These are phyloP conservation scores for Myripristis murdjan DNA, from an alignment of 2,797 vertebrate species.

Conservation along the genomic window DNA sequence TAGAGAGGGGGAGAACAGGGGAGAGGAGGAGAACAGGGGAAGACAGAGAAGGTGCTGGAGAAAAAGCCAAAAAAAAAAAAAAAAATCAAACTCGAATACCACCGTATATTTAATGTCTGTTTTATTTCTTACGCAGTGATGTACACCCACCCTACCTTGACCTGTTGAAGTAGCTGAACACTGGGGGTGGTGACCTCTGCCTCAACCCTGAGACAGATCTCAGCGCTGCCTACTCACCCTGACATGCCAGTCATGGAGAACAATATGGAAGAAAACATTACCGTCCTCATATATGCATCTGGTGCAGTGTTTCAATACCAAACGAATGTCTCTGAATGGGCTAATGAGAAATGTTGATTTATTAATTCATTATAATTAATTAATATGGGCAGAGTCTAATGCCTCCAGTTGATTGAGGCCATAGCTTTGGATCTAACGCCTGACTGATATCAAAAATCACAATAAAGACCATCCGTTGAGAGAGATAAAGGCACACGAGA, in stretches of 20 bases:
- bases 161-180: neutral
- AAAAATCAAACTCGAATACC: conserved; percentile 11
- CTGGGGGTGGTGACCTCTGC: conserved; percentile 3
- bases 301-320: neutral
- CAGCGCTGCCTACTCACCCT: neutral
- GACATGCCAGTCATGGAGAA: neutral
- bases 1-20: conserved; percentile 33
- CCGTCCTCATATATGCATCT: conserved; percentile 6
- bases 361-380: conserved; percentile 18
- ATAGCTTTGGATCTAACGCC: conserved; percentile 35
- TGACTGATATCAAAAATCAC: conserved; percentile 34
- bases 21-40: conserved; percentile 15
- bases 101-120: neutral
- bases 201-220: conserved; percentile 3
- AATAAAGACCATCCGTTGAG: conserved; percentile 53
- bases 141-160: conserved; percentile 14
- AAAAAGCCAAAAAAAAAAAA: conserved; percentile 45
- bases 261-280: conserved; percentile 11
- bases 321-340: conserved; percentile 11
- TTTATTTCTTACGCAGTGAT: neutral
- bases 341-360: conserved; percentile 4
- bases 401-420: conserved; percentile 22
- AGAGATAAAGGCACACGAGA: conserved; percentile 39
- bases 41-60: neutral
- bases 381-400: conserved; percentile 1